Percentiles rank a stretch among this genome's conserved stretches.
Evolutionary conservation across 2,113 vertebrate genomes (phyloP).

Genomic region (Lophochroa leadbeateri): DNA sequence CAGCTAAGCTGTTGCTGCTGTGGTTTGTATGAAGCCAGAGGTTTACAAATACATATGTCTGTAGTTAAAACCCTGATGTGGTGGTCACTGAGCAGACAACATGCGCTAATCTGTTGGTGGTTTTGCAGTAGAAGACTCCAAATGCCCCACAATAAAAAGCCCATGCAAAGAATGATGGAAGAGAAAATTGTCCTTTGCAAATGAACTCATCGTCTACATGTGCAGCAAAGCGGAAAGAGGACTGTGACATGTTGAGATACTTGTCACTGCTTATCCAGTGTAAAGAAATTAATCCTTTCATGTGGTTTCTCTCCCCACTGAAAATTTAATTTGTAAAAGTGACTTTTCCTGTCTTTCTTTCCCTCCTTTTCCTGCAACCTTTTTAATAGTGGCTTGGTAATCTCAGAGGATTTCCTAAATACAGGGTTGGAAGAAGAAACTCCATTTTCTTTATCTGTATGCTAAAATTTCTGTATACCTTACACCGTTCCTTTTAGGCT

Average conservation of each 20-base stretch:
- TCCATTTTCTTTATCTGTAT: not conserved
- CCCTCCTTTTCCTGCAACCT: not conserved
- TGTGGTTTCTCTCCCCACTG: not conserved
- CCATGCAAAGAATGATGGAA: not conserved
- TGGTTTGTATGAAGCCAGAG: not conserved
- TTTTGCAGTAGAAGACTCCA: not conserved
- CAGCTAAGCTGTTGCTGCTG: not conserved
- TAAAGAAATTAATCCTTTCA: not conserved
- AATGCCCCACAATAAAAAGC: not conserved
- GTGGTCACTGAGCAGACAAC: not conserved
- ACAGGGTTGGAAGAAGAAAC: not conserved
- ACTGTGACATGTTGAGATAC: not conserved
- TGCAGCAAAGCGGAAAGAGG: not conserved
- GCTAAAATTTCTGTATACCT: not conserved
- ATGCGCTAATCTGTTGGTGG: too few relatives aligned
- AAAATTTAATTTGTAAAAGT: not conserved
- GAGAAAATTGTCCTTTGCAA: not conserved
- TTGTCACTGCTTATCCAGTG: not conserved
- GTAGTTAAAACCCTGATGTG: not conserved
- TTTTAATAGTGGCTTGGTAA: not conserved
- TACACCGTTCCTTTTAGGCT: not conserved
- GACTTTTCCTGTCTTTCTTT: not conserved
- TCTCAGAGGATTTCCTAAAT: not conserved
- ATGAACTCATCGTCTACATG: not conserved
- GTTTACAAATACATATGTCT: not conserved